Evolutionary conservation across 2,797 vertebrate genomes (phyloP), one percentile per base, ranked within the genome.

Genomic region (Eulemur mongoz): DNA sequence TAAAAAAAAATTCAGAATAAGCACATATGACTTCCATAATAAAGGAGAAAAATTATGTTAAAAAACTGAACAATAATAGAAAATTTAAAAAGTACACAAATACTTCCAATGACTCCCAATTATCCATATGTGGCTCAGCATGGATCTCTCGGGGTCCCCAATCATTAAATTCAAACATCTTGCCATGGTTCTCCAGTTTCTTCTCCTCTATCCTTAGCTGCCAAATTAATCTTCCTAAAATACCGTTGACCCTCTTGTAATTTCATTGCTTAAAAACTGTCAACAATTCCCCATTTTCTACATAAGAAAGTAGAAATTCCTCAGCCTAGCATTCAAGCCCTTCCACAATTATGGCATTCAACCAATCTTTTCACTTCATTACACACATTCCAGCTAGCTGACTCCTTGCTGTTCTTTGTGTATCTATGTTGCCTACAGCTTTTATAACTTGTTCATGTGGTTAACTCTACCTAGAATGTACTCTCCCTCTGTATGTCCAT

Each of bases 261-360:
- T 81, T 91, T 75, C 70, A 80, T 23, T 57, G 40, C 54, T 90
- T 88, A 90, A 96, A 87, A 75, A 38, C 54, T 45, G n/a, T 69
- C 67, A 69, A 69, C 35, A 69, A 22, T 69, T 12, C 35, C 20
- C 10, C 67, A 69, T 38, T 69, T 69, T 69, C 35, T 69, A 69
- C 9, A 23, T 69, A 38, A 23, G 35, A 38, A 69, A 69, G 67
- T 38, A n/a, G 40, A 67, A 83, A 87, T 65, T 92, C 80, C 48
- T 84, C 78, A 78, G 59, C 48, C 23, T 81, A 45, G 76, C 38
- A 88, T 73, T 83, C 48, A 88, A 85, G 52, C 50, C 45, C 69
- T 89, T 93, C n/a, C 30, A 91, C 23, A 82, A 67, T 59, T 25
- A 30, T 0, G 4, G 57, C 76, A 43, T 70, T 78, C 69, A 69